Percentiles rank a stretch among this genome's conserved stretches.
These are phyloP conservation scores for Ips typographus DNA, from an alignment of 1,140 invertebrate genomes.

Conservation along the genomic window DNA sequence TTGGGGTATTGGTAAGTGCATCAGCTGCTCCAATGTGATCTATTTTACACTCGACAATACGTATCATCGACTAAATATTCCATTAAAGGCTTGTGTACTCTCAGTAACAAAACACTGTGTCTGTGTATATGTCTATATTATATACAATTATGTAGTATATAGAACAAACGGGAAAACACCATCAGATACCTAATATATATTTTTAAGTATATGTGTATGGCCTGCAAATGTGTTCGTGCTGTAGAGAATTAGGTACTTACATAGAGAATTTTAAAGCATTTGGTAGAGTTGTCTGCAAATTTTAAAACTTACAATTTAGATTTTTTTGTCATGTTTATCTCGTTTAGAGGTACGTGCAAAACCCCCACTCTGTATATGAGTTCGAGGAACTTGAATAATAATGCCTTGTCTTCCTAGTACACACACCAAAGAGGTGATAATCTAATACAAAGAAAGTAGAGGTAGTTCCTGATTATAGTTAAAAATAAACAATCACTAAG, in stretches of 20 bases:
- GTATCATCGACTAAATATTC: conserved; percentile 9
- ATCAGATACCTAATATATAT: not conserved
- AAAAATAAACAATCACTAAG: not conserved
- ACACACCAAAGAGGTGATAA: conserved; percentile 8
- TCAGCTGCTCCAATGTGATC: not conserved
- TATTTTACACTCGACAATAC: conserved; percentile 7
- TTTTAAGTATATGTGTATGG: conserved; percentile 11
- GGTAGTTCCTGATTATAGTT: not conserved
- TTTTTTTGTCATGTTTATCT: no score
- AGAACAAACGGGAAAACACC: no score
- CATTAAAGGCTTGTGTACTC: conserved; percentile 8
- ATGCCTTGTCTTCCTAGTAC: conserved; percentile 15
- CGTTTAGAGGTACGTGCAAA: not conserved
- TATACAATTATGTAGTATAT: no score
- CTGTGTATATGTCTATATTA: no score
- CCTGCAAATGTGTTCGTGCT: conserved; percentile 15
- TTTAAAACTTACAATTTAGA: no score
- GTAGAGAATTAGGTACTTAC: not conserved
- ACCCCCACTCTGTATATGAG: not conserved
- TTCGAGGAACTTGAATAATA: not conserved
- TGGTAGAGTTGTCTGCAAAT: no score
- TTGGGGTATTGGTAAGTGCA: no score
- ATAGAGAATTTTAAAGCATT: no score
- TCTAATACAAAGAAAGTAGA: conserved; percentile 8
- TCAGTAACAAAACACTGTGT: not conserved